A percentile compares a stretch with the other conserved stretches of the same genome.
Conservation (phyloP, 2,797 vertebrate genomes). For the Melanitta fusca region DNA sequence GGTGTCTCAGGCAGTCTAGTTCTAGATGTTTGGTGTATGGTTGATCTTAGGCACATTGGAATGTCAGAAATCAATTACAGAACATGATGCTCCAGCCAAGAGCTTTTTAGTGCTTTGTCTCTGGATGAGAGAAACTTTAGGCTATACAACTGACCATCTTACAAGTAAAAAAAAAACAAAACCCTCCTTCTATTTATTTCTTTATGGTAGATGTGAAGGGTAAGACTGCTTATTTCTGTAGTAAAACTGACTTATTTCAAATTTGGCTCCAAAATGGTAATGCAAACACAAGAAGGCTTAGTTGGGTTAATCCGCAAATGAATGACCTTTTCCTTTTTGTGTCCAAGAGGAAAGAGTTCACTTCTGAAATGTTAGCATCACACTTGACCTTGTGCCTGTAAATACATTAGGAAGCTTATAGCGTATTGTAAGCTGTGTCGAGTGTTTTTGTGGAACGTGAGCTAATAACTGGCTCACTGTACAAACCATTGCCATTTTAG, state of each 20-base stretch:
- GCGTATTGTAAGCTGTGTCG: neutral
- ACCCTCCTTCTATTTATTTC: neutral
- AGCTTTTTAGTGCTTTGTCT: neutral
- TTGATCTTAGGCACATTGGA: neutral
- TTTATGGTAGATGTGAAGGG: neutral
- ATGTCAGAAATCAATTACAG: neutral
- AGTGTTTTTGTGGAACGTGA: neutral
- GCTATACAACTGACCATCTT: neutral
- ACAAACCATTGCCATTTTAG: neutral
- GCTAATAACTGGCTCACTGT: neutral
- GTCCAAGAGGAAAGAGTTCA: neutral
- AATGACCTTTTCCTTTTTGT: neutral
- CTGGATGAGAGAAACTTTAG: neutral
- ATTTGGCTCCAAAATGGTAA: neutral
- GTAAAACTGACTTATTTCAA: neutral
- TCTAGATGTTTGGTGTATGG: neutral
- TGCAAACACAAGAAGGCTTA: neutral
- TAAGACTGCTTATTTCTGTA: neutral
- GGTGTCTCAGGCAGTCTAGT: neutral
- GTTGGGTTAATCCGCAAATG: neutral
- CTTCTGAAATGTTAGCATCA: neutral
- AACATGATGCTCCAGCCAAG: neutral
- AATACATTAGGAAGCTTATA: neutral
- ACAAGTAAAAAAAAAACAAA: neutral
- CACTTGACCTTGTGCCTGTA: neutral